phyloP scores from a whole-genome alignment of 2,888 invertebrate genomes.

The Mermis nigrescens region DNA sequence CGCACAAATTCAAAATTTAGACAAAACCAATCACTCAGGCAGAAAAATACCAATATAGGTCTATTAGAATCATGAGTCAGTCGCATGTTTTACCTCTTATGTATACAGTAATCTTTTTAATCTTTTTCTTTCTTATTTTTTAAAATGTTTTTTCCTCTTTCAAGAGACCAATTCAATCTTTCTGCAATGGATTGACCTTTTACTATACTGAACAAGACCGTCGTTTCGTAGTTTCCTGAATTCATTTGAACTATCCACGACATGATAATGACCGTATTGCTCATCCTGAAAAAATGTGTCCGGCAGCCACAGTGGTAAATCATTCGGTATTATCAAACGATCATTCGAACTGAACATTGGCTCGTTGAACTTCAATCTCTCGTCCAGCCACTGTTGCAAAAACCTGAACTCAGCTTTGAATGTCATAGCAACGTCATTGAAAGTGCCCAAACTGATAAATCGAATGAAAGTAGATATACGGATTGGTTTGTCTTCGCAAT shows the following conservation, averaged over 20 bases:
- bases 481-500: no score
- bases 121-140: no score
- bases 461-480: not conserved
- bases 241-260: constrained; percentile 8
- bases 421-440: constrained; percentile 12
- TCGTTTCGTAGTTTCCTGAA: constrained; percentile 5
- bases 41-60: no score
- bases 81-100: no score
- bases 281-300: constrained; percentile 14
- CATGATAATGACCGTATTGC: constrained; percentile 10
- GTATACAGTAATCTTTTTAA: not conserved
- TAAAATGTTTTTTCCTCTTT: not conserved
- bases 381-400: constrained; percentile 10
- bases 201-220: constrained; percentile 9
- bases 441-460: constrained; percentile 6
- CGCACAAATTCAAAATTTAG: no score
- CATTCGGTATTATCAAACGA: not conserved
- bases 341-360: not conserved
- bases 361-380: constrained; percentile 5
- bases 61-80: no score
- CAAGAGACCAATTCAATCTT: not conserved
- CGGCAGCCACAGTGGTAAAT: constrained; percentile 11
- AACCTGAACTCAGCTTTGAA: constrained; percentile 11
- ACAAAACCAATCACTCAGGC: no score
- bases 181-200: constrained; percentile 5